Conservation (phyloP, 2,797 vertebrate genomes). For the Platyrinchus mystaceus region DNA sequence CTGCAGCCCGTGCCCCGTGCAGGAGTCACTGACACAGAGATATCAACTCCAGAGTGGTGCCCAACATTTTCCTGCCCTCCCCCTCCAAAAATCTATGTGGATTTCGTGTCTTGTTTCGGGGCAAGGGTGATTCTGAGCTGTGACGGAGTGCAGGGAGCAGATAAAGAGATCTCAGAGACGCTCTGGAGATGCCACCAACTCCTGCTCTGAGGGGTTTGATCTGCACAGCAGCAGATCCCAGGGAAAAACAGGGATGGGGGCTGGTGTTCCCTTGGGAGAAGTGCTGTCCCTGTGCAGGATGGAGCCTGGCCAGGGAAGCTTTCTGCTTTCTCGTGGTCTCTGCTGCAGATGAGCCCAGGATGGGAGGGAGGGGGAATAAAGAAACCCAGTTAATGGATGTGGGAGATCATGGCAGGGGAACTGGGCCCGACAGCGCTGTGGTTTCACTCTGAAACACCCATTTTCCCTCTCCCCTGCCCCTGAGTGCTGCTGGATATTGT, state of each 20-base stretch:
- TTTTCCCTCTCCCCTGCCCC: background rate
- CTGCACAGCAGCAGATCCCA: background rate
- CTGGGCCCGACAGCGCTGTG: background rate
- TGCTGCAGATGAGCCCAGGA: background rate
- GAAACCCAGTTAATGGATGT: background rate
- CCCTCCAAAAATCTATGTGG: background rate
- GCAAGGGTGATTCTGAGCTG: background rate
- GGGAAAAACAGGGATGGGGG: background rate
- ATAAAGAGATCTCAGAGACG: background rate
- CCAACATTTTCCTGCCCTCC: background rate
- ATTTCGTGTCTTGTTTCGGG: background rate
- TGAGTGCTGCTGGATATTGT: background rate
- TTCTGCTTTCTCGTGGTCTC: background rate
- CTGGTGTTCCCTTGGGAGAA: background rate
- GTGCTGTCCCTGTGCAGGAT: background rate
- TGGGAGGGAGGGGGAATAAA: background rate
- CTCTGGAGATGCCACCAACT: rapidly evolving
- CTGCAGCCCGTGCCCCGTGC: background rate
- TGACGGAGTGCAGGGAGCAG: background rate
- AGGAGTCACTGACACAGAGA: background rate
- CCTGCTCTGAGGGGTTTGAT: background rate
- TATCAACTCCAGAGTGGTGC: background rate
- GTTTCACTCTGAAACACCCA: background rate
- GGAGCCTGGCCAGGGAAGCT: slow-evolving; percentile 33
- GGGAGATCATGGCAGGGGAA: background rate